A percentile compares a stretch with the other conserved stretches of the same genome.
Conservation (phyloP, 2,888 invertebrate species). For the Frankliniella fusca region DNA sequence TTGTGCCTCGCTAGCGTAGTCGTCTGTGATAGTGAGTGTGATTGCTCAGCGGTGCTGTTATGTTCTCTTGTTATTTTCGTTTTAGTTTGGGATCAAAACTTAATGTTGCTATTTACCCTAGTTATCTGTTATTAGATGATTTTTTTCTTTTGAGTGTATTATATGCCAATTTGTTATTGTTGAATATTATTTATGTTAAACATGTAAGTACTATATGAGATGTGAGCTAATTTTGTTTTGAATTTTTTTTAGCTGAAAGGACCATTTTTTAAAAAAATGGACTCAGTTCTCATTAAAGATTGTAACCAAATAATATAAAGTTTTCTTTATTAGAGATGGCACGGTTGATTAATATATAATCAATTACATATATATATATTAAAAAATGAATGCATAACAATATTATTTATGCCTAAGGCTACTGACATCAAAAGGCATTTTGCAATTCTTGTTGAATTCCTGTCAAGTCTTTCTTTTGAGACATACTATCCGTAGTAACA, state of each 20-base stretch:
- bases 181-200: constrained; percentile 15
- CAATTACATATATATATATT: neutral
- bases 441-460: too few relatives aligned
- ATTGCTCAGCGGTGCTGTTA: neutral
- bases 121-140: neutral
- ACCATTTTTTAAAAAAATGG: neutral
- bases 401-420: neutral
- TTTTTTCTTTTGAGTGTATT: neutral
- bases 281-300: neutral
- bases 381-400: neutral
- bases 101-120: neutral
- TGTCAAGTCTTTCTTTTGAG: too few relatives aligned
- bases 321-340: neutral
- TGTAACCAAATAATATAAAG: neutral
- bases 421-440: too few relatives aligned
- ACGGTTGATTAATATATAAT: neutral
- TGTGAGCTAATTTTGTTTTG: too few relatives aligned
- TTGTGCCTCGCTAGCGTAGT: neutral
- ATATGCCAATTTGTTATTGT: constrained; percentile 17
- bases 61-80: neutral
- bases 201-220: neutral
- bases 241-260: neutral
- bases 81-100: neutral
- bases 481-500: too few relatives aligned
- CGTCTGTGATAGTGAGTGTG: neutral